Percentiles rank a stretch among this genome's conserved stretches.
Evolutionary conservation across 2,888 invertebrate genomes (phyloP).

Genomic region (Netelia inedita): DNA sequence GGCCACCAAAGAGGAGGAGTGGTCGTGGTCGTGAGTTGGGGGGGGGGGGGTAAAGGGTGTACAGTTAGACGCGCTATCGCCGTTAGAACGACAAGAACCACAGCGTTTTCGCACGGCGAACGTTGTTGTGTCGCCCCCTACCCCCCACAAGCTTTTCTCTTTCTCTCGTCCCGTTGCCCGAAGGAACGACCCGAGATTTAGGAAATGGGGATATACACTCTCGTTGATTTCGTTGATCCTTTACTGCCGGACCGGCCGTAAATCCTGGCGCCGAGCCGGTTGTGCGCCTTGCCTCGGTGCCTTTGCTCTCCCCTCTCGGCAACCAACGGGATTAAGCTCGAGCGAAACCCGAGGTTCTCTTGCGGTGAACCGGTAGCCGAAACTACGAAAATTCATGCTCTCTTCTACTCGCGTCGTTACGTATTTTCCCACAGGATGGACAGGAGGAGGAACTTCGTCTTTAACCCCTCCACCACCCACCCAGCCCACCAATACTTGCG

Average conservation of each 20-base stretch:
- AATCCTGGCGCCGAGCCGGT: constrained; percentile 65
- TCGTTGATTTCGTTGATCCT: constrained; percentile 79
- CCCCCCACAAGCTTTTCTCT: background rate
- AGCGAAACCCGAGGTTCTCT: background rate
- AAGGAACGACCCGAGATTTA: constrained; percentile 76
- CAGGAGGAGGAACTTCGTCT: background rate
- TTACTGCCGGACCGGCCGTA: constrained; percentile 67
- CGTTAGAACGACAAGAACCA: constrained; percentile 23
- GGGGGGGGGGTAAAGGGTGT: background rate
- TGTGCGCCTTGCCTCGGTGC: constrained; percentile 28
- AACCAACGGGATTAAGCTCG: constrained; percentile 23
- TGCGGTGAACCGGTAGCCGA: background rate
- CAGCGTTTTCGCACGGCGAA: constrained; percentile 36
- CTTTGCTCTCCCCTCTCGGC: background rate
- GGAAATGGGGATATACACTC: constrained; percentile 78
- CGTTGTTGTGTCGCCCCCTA: constrained; percentile 9
- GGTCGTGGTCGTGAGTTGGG: background rate
- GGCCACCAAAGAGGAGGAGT: background rate
- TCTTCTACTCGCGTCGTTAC: background rate
- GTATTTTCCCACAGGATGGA: constrained; percentile 8
- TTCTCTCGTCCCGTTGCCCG: constrained; percentile 21
- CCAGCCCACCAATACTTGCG: background rate
- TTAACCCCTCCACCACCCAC: background rate
- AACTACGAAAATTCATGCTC: constrained; percentile 4
- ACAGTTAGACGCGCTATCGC: constrained; percentile 31